Conservation (phyloP, 2,113 vertebrate species). For the Benitochromis conjunctus region DNA sequence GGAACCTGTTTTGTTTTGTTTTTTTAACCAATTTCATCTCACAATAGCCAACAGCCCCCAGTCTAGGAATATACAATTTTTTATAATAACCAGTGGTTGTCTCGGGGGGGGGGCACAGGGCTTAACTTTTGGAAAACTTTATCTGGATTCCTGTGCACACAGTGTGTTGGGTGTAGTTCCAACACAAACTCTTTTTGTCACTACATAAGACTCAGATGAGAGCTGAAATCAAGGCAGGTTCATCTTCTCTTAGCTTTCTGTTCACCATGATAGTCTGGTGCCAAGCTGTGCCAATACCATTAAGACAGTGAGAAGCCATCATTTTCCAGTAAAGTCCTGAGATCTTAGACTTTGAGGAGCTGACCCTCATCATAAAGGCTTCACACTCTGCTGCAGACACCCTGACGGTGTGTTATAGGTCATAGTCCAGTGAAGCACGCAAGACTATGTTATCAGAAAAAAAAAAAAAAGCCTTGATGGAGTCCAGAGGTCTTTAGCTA, state of each 20-base stretch:
- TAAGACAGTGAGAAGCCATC: neutral
- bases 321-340: neutral
- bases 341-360: neutral
- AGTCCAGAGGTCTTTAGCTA: neutral
- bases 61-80: too few relatives aligned
- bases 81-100: too few relatives aligned
- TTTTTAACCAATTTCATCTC: too few relatives aligned
- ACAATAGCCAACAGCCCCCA: too few relatives aligned
- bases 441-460: conserved; percentile 33
- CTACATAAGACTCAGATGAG: neutral
- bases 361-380: conserved; percentile 1
- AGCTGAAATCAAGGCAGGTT: neutral
- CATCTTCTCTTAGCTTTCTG: neutral
- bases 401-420: neutral
- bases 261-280: neutral
- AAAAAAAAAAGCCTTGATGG: neutral
- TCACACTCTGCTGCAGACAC: neutral
- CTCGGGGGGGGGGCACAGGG: too few relatives aligned
- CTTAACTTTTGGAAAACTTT: neutral
- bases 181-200: neutral
- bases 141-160: neutral
- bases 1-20: too few relatives aligned
- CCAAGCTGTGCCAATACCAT: neutral
- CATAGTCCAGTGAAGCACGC: conserved; percentile 19
- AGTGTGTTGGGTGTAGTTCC: neutral